Evolutionary conservation across 2,797 vertebrate genomes (phyloP).

Genomic region (Enteromius afrohamiltoni): DNA sequence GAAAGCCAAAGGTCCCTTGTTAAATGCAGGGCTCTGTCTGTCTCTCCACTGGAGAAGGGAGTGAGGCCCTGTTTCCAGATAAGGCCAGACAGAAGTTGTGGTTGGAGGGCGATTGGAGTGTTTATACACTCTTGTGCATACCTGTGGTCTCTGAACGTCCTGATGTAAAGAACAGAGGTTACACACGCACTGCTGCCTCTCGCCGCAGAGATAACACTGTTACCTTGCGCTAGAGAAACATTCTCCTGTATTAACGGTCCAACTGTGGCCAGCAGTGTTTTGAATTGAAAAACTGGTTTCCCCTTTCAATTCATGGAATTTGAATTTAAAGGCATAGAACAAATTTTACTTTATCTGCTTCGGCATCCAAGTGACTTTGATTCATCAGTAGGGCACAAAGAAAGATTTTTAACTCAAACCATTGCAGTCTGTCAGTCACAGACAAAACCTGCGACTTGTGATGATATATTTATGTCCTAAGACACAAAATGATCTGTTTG

Average conservation of each 20-base stretch:
- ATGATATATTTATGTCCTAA: too few species aligned
- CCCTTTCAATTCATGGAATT: not conserved
- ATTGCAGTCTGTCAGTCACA: too few species aligned
- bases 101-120: conserved; percentile 37
- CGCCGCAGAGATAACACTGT: conserved; percentile 11
- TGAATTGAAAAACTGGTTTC: not conserved
- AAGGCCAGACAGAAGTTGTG: conserved; percentile 39
- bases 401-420: too few species aligned
- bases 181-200: conserved; percentile 2
- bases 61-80: conserved; percentile 28
- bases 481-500: too few species aligned
- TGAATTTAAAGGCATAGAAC: not conserved
- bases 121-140: conserved; percentile 32
- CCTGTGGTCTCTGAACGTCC: conserved; percentile 16
- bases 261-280: not conserved
- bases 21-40: conserved; percentile 35
- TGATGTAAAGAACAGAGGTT: conserved; percentile 35
- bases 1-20: conserved; percentile 50
- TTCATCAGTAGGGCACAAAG: too few species aligned
- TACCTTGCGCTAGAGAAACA: not conserved
- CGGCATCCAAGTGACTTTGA: too few species aligned
- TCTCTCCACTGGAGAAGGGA: conserved; percentile 21
- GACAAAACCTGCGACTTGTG: too few species aligned
- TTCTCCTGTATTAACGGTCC: conserved; percentile 2
- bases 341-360: too few species aligned